Evolutionary conservation across 2,888 invertebrate genomes (phyloP), one percentile per base, ranked within the genome.

Genomic region (Habrosyne pyritoides): DNA sequence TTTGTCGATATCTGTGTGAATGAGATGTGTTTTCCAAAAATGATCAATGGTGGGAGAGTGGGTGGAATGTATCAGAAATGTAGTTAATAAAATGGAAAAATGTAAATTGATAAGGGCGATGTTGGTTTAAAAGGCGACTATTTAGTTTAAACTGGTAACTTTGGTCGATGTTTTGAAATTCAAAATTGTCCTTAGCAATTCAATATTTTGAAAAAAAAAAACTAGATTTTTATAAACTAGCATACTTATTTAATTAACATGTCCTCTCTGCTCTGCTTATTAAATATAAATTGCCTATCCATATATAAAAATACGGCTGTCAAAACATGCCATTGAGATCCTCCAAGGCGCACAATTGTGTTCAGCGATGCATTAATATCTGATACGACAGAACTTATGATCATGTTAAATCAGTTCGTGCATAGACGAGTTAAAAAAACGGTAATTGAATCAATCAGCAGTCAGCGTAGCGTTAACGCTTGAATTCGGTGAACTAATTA

Each of bases 301-400:
- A 22, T 21, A 28, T 12, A 49, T 14, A 26, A 28, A 4, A 28
- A 50, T 54, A 53, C 53, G 57, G 60, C 60, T 69, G 73, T 73
- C 74, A 71, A 71, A 73, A 73, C 74, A 62, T 54, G 65, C 56
- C 61, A 61, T 62, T 66, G 60, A 61, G 49, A 52, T 56, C 52
- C 61, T 61, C 59, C 61, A 60, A 59, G 61, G 57, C 58, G 51
- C 61, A 56, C 26, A 46, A 52, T 50, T 47, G 49, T 22, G 59
- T 58, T 58, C 72, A 60, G 48, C 57, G 58, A 51, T 53, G 63
- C 69, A 63, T 59, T 57, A 26, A 24, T 57, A 71, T 64, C 63
- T 55, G 57, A 68, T 50, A n/a, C 50, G 21, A 18, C 28, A 12
- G 18, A 30, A 12, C 50, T n/a, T 50, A 50, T 21, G 68, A 62